A percentile compares a stretch with the other conserved stretches of the same genome.
Evolutionary conservation across 2,797 vertebrate species (phyloP).

Genomic region (Phrynocephalus forsythii): DNA sequence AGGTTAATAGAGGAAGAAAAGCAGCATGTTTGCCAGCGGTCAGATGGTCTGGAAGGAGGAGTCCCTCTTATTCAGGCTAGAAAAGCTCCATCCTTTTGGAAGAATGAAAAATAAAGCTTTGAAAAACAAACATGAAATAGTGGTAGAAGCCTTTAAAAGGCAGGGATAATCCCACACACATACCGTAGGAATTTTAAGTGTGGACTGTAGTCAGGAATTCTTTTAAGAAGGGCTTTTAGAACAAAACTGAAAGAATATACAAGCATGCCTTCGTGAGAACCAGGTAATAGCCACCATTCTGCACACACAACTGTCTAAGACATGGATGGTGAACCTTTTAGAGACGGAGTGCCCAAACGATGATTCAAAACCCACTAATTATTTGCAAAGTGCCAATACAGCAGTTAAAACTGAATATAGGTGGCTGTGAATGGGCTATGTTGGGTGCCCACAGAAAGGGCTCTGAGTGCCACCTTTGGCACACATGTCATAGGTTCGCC

Average conservation of each 20-base stretch:
- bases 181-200: not conserved
- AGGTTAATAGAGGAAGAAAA: not conserved
- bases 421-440: too few relatives aligned
- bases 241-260: not conserved
- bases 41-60: conserved; percentile 21
- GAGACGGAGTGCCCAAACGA: too few relatives aligned
- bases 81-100: not conserved
- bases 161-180: not conserved
- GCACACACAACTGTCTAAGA: not conserved
- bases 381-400: too few relatives aligned
- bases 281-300: not conserved
- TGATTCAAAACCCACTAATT: too few relatives aligned
- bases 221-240: not conserved
- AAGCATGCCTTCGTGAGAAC: not conserved
- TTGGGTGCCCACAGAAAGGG: too few relatives aligned
- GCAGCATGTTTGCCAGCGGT: not conserved
- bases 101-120: conserved; percentile 21
- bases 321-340: too few relatives aligned
- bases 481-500: too few relatives aligned
- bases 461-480: too few relatives aligned
- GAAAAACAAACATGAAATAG: not conserved
- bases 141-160: not conserved
- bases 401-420: too few relatives aligned
- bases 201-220: not conserved
- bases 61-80: not conserved